Base-by-base conservation (phyloP, 2,888 invertebrate genomes). In the Notodonta ziczac region DNA sequence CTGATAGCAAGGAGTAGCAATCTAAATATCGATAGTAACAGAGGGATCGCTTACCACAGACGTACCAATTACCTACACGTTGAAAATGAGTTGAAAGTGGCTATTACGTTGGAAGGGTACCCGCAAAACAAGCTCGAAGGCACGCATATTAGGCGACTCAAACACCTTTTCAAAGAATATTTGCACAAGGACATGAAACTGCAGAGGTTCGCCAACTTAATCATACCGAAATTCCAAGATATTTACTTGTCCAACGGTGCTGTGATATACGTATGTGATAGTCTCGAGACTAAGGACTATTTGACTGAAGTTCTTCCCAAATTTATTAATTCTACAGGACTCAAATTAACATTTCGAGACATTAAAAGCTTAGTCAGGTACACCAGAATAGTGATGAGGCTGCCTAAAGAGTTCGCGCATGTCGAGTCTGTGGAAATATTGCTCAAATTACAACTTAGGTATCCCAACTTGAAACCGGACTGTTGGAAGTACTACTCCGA, bases 401-500 rank as follows among this genome's bases (percentile, higher is more conserved):
- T 92, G 42, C 85, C 91, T 0, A 88, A 89, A 73, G 89, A 91
- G 32, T 74, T 84, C 2, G 88, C 91, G 0, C 83, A 89, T 51
- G 74, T 90, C 0, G 90, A 90, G 73, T 88, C 91, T 0, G 65
- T 81, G 3, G 87, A 89, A 50, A 86, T 93, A 42, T 72, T 93
- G 44, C 61, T 74, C 3, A 84, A 87, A 48, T 66, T 92, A 5
- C 82, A 87, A 67, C 67, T 67, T 7, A 81, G 71, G 7, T 91
- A 91, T 72, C 86, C 91, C 0, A 76, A 76, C 5, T 76, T 93
- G n/a, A 91, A 89, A 57, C 88, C 87, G 1, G 87, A 90, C 58
- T 85, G 88, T 59, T 93, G 92, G 92, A 93, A 93, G 60, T 88
- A 86, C 57, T 93, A 93, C 66, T 91, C 91, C 0, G 90, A 92